Conservation (phyloP, 2,888 invertebrate species). For the Sarcophaga carnaria region DNA sequence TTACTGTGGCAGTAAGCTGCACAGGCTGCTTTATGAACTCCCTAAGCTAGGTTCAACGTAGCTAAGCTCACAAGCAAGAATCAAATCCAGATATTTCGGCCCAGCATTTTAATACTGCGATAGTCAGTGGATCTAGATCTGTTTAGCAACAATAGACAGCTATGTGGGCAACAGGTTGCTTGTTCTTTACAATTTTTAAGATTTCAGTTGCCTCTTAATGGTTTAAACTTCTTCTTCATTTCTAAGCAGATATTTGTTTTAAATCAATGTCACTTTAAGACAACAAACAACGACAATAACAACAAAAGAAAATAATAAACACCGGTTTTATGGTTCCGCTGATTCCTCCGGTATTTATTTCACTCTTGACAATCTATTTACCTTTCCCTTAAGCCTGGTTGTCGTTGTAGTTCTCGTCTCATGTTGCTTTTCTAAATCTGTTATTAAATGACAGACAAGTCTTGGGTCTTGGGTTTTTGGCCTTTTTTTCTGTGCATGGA, state of each 20-base stretch:
- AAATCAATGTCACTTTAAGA: constrained; percentile 33
- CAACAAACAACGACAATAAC: background rate
- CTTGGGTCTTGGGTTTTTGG: background rate
- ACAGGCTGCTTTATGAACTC: too few species aligned
- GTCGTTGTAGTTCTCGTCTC: too few species aligned
- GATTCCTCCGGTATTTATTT: constrained; percentile 27
- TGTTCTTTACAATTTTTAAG: too few species aligned
- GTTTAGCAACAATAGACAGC: too few species aligned
- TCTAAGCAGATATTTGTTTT: constrained; percentile 11
- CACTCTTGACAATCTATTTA: constrained; percentile 9
- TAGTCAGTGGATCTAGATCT: too few species aligned
- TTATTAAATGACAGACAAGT: constrained; percentile 51
- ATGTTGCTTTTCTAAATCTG: background rate
- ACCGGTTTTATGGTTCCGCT: constrained; percentile 13
- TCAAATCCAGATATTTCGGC: too few species aligned
- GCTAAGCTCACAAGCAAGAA: too few species aligned
- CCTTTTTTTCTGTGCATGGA: background rate
- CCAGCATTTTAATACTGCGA: too few species aligned
- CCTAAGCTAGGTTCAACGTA: too few species aligned
- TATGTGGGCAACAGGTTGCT: too few species aligned
- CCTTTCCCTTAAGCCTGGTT: background rate
- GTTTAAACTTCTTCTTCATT: background rate
- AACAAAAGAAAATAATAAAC: background rate
- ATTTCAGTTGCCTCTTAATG: background rate
- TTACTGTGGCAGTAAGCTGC: too few species aligned